These are phyloP conservation scores for Sarcophaga caerulescens DNA, from an alignment of 2,888 invertebrate species.

Conservation along the genomic window DNA sequence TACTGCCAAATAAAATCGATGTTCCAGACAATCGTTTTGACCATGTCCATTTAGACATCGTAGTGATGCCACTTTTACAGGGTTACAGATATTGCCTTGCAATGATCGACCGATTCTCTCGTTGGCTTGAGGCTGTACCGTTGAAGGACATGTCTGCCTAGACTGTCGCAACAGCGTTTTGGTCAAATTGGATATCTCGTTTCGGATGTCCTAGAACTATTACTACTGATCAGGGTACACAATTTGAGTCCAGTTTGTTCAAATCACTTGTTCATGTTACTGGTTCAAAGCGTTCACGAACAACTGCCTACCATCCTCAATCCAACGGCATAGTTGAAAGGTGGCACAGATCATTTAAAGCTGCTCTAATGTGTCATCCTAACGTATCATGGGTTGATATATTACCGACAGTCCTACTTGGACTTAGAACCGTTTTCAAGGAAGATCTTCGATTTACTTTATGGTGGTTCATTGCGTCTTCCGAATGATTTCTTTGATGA, in stretches of 20 bases:
- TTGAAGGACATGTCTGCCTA: constrained; percentile 13
- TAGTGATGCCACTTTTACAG: constrained; percentile 8
- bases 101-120: constrained; percentile 12
- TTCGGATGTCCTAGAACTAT: constrained; percentile 17
- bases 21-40: constrained; percentile 68
- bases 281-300: constrained; percentile 46
- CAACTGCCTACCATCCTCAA: constrained; percentile 60
- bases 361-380: background rate
- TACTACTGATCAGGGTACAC: constrained; percentile 26
- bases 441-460: background rate
- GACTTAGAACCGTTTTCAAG: background rate
- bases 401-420: background rate
- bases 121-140: constrained; percentile 2
- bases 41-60: constrained; percentile 79
- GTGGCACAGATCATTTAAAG: constrained; percentile 59
- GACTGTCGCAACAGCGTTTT: constrained; percentile 1
- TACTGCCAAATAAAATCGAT: background rate
- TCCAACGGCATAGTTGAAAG: constrained; percentile 60
- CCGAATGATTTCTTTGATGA: background rate
- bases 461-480: background rate
- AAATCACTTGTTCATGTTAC: constrained; percentile 28
- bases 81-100: constrained; percentile 2
- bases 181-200: constrained; percentile 8
- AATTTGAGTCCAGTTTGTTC: constrained; percentile 55
- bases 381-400: background rate